Conservation (phyloP, 2,888 invertebrate species). For the Andrena bicolor region DNA sequence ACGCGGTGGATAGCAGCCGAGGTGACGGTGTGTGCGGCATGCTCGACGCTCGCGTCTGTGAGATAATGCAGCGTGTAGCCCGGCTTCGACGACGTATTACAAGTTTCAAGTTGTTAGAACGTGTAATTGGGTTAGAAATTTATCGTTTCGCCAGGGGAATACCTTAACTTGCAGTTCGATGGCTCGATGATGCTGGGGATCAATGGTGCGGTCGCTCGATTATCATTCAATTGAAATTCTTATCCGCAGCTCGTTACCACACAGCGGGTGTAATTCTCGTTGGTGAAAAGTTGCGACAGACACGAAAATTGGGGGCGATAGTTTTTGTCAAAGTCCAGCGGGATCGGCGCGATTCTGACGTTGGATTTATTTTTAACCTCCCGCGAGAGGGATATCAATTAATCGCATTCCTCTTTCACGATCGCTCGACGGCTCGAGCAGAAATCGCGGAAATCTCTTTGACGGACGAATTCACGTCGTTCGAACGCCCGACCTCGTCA, state of each 20-base stretch:
- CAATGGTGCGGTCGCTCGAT: not conserved
- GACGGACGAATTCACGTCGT: conserved; percentile 51
- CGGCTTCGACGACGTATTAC: conserved; percentile 21
- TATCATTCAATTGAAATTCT: conserved; percentile 20
- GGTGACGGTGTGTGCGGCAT: not conserved
- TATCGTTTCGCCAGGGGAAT: conserved; percentile 32
- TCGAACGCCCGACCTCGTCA: conserved; percentile 61
- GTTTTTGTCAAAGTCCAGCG: not conserved
- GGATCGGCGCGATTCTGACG: conserved; percentile 24
- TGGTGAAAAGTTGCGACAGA: not conserved
- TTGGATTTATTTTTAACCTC: conserved; percentile 33
- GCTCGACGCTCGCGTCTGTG: not conserved
- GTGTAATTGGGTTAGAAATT: conserved; percentile 45
- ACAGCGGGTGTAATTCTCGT: not conserved
- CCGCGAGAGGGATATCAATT: conserved; percentile 48
- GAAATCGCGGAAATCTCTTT: conserved; percentile 52
- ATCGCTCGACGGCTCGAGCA: conserved; percentile 19
- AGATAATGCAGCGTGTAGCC: conserved; percentile 38
- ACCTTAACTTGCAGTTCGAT: conserved; percentile 27
- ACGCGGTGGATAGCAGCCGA: not conserved
- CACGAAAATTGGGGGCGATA: not conserved
- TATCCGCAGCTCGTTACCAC: not conserved
- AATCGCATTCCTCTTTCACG: conserved; percentile 58
- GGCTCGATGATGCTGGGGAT: conserved; percentile 17
- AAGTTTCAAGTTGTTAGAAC: conserved; percentile 31